Percentiles rank a stretch among this genome's conserved stretches.
phyloP scores from a whole-genome alignment of 2,888 invertebrate genomes.

The Cephus runcator region DNA sequence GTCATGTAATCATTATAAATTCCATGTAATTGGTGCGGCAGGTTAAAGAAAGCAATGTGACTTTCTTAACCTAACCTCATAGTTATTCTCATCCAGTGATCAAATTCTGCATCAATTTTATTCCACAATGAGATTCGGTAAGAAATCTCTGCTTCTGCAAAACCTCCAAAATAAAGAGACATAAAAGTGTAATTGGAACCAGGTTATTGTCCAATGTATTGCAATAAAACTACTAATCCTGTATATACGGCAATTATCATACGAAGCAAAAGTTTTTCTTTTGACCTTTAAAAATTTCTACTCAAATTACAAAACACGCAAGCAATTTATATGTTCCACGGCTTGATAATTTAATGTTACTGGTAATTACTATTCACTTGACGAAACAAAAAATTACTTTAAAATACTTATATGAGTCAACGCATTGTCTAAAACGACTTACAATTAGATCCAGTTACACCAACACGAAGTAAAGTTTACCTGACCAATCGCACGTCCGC shows the following conservation, averaged over 20 bases:
- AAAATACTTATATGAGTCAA: no score
- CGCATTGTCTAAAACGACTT: no score
- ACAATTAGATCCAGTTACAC: no score
- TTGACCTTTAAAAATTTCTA: no score
- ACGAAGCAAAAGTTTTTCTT: no score
- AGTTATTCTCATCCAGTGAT: neutral
- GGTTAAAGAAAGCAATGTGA: neutral
- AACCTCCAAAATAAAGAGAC: neutral
- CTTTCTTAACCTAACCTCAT: neutral
- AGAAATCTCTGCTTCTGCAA: neutral
- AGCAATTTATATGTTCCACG: neutral
- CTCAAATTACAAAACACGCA: neutral
- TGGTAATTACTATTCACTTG: neutral
- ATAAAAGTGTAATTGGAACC: neutral
- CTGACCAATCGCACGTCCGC: neutral
- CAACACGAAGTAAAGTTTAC: neutral
- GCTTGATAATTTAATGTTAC: neutral
- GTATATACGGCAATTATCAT: no score
- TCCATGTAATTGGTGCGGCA: neutral
- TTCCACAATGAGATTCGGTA: neutral
- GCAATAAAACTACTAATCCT: no score
- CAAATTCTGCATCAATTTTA: neutral
- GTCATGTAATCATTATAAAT: constrained; percentile 5
- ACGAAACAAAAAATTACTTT: neutral
- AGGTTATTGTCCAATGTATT: neutral